Conservation (phyloP, 2,797 vertebrate species). For the Luscinia megarhynchos region DNA sequence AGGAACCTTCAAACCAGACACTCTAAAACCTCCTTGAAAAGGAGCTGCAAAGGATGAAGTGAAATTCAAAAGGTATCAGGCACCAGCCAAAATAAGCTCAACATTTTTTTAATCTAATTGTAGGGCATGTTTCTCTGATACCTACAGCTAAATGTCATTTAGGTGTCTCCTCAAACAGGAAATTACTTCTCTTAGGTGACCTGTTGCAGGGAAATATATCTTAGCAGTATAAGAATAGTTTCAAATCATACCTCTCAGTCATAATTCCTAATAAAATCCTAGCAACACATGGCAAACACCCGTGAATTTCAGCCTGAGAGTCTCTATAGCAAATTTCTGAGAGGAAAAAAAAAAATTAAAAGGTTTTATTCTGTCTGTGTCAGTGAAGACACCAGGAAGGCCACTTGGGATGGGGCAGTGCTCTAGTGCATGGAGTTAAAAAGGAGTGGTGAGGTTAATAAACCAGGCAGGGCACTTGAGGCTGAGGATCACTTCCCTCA, state of each 20-base stretch:
- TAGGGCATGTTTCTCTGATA: slow-evolving; percentile 30
- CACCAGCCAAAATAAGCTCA: slow-evolving; percentile 20
- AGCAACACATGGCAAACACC: not conserved
- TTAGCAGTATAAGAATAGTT: slow-evolving; percentile 23
- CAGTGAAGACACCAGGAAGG: not conserved
- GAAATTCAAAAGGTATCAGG: slow-evolving; percentile 9
- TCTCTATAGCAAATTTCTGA: not conserved
- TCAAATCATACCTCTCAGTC: slow-evolving; percentile 13
- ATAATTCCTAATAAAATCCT: slow-evolving; percentile 3
- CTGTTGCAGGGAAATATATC: slow-evolving; percentile 38
- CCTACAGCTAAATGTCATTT: not conserved
- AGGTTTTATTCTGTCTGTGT: not conserved
- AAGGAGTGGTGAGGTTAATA: not conserved
- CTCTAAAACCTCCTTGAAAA: slow-evolving; percentile 32
- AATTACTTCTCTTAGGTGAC: slow-evolving; percentile 61
- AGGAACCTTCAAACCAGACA: slow-evolving; percentile 34
- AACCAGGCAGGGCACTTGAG: not conserved
- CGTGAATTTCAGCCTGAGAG: not conserved
- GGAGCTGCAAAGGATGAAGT: slow-evolving; percentile 24
- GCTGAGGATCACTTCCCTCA: not conserved
- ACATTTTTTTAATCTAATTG: slow-evolving; percentile 18
- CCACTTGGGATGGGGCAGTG: not conserved
- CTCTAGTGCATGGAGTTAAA: not conserved
- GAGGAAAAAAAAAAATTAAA: not conserved
- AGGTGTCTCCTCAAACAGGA: slow-evolving; percentile 64